phyloP scores from a whole-genome alignment of 1,140 invertebrate genomes.

The Anagrus nilaparvatae region DNA sequence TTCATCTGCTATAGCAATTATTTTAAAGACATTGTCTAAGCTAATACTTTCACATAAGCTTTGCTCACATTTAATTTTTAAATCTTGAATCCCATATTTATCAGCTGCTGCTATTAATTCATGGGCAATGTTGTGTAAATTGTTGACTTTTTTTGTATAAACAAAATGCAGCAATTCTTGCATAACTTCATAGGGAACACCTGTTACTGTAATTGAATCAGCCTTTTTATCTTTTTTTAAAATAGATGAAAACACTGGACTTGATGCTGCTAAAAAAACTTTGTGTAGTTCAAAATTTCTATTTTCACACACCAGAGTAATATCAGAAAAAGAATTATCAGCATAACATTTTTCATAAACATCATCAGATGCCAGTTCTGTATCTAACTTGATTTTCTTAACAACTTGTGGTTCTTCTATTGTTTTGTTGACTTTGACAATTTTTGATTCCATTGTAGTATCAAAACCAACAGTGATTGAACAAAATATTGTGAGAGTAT shows the following conservation, averaged over 20 bases:
- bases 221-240: not conserved
- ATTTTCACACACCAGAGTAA: not conserved
- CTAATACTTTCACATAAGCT: no score
- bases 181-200: not conserved
- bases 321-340: not conserved
- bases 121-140: not conserved
- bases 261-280: not conserved
- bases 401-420: not conserved
- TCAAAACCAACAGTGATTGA: no score
- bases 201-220: not conserved
- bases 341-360: not conserved
- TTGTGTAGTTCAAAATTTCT: slow-evolving; percentile 2
- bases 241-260: slow-evolving; percentile 2
- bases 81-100: not conserved
- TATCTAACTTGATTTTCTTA: not conserved
- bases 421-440: not conserved
- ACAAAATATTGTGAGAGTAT: no score
- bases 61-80: slow-evolving; percentile 1
- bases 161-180: slow-evolving; percentile 1
- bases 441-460: no score
- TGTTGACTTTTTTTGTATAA: not conserved
- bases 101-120: slow-evolving; percentile 4
- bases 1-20: no score
- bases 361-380: not conserved
- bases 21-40: no score